phyloP scores from a whole-genome alignment of 2,888 invertebrate genomes.

The Sipha maydis region DNA sequence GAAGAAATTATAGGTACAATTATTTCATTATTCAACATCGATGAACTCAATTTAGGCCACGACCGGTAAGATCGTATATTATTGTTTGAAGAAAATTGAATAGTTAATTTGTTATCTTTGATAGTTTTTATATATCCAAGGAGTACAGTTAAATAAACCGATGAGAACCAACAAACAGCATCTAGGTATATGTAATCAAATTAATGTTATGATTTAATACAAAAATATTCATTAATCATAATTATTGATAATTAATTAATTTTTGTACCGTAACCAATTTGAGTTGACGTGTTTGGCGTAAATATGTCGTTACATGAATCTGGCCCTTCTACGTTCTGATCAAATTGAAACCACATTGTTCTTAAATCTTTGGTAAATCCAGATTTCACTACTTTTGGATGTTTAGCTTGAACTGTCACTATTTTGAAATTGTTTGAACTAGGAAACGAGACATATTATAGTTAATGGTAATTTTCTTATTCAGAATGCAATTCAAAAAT shows the following conservation, averaged over 20 bases:
- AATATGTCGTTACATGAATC: conserved; percentile 33
- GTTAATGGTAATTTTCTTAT: too few relatives aligned
- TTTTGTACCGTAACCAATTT: conserved; percentile 50
- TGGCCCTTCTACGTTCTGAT: conserved; percentile 50
- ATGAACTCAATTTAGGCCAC: background rate
- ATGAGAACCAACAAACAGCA: conserved; percentile 55
- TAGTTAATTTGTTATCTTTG: conserved; percentile 45
- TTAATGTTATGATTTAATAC: background rate
- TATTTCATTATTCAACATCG: conserved; percentile 39
- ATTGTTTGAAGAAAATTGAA: conserved; percentile 47
- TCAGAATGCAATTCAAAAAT: too few relatives aligned
- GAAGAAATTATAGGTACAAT: conserved; percentile 43
- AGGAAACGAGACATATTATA: too few relatives aligned
- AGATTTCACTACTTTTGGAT: conserved; percentile 41
- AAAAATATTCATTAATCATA: background rate
- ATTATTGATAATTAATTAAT: background rate
- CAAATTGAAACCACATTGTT: conserved; percentile 51
- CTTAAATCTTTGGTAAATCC: conserved; percentile 59
- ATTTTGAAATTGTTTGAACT: conserved; percentile 50
- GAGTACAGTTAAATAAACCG: conserved; percentile 47
- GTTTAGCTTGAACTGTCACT: conserved; percentile 37
- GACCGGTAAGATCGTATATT: conserved; percentile 31
- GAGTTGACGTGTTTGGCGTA: conserved; percentile 21
- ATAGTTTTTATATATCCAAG: conserved; percentile 36
- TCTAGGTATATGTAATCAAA: conserved; percentile 11